These are phyloP conservation scores for Chlamydotis undulata DNA, from an alignment of 2,113 vertebrate species.

Conservation along the genomic window DNA sequence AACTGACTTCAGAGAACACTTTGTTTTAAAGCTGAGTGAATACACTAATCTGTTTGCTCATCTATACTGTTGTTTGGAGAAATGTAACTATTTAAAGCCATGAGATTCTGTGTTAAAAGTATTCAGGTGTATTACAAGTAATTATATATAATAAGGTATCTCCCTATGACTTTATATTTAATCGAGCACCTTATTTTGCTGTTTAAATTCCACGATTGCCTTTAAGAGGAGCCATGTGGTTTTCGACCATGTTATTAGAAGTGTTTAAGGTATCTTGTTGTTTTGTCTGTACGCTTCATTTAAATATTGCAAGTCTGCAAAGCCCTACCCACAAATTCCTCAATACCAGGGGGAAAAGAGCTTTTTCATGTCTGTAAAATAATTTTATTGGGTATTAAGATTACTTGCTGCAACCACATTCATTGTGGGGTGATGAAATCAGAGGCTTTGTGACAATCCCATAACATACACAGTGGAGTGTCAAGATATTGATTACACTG, in stretches of 20 bases:
- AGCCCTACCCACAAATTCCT: conserved; percentile 59
- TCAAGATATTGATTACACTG: conserved; percentile 72
- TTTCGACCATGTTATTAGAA: conserved; percentile 31
- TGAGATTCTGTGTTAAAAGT: neutral
- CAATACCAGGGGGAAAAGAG: conserved; percentile 17
- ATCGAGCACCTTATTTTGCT: neutral
- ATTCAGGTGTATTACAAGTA: neutral
- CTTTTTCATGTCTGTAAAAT: conserved; percentile 48
- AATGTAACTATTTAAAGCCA: neutral
- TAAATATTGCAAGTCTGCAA: conserved; percentile 55
- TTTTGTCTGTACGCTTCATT: conserved; percentile 50
- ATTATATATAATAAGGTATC: neutral
- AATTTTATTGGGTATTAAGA: conserved; percentile 60
- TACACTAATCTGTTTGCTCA: neutral
- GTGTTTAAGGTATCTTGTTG: conserved; percentile 30
- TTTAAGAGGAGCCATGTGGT: conserved; percentile 15
- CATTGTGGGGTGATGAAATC: conserved; percentile 56
- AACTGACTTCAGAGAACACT: neutral
- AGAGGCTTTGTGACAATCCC: conserved; percentile 52
- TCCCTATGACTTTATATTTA: neutral
- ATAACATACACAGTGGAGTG: conserved; percentile 35
- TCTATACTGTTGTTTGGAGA: neutral
- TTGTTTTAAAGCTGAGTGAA: conserved; percentile 17
- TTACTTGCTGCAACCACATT: conserved; percentile 38
- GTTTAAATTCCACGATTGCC: neutral